phyloP scores from a whole-genome alignment of 2,797 vertebrate genomes.

The Pantherophis vulpinus region DNA sequence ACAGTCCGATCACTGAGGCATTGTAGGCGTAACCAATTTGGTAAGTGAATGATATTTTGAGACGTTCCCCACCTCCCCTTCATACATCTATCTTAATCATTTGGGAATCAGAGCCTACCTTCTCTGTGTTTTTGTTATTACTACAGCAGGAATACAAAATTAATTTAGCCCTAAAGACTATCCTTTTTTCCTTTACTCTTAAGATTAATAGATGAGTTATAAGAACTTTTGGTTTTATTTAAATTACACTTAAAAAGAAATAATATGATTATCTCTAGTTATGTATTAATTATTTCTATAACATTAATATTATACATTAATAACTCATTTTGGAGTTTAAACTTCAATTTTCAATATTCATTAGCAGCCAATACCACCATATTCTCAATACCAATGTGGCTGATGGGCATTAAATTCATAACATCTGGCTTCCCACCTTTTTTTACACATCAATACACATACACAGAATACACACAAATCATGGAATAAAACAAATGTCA shows the following conservation, averaged over 20 bases:
- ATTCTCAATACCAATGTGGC: neutral
- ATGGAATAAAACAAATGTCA: neutral
- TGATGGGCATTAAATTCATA: neutral
- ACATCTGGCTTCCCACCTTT: neutral
- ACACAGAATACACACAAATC: neutral
- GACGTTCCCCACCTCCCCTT: neutral
- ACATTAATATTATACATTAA: neutral
- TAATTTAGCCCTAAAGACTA: neutral
- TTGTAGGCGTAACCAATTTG: slow-evolving; percentile 89
- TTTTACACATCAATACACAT: neutral
- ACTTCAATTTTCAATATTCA: neutral
- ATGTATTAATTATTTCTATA: neutral
- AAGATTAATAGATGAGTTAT: neutral
- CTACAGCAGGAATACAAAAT: neutral
- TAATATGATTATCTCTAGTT: neutral
- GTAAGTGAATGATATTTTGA: slow-evolving; percentile 69
- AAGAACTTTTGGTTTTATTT: neutral
- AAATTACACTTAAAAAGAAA: neutral
- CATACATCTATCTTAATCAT: neutral
- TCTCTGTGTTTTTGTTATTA: neutral
- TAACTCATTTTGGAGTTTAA: neutral
- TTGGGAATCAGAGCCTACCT: neutral
- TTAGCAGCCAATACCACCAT: neutral
- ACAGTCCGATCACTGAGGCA: slow-evolving; percentile 87
- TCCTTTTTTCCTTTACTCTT: neutral